These are phyloP conservation scores for Cyclophora albipunctata DNA, from an alignment of 2,888 invertebrate genomes.

Conservation along the genomic window DNA sequence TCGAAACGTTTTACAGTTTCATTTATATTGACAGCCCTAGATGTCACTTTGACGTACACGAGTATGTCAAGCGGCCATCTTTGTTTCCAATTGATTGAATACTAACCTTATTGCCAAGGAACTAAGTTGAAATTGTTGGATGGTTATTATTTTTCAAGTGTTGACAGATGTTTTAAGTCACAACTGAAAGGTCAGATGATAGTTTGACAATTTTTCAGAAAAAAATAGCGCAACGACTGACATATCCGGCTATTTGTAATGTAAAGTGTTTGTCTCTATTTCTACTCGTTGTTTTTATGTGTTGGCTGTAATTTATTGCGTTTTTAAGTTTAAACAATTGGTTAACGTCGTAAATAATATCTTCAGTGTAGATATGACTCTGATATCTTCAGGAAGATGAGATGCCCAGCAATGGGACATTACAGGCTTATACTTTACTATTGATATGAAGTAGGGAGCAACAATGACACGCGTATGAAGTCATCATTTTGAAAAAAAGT, in stretches of 20 bases:
- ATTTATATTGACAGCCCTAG: slow-evolving; percentile 51
- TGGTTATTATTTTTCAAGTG: slow-evolving; percentile 23
- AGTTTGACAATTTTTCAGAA: slow-evolving; percentile 16
- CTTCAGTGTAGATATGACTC: too few relatives aligned
- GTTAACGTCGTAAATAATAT: too few relatives aligned
- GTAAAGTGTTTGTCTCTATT: too few relatives aligned
- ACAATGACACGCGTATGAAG: too few relatives aligned
- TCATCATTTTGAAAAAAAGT: too few relatives aligned
- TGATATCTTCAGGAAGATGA: too few relatives aligned
- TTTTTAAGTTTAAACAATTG: too few relatives aligned
- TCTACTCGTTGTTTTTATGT: too few relatives aligned
- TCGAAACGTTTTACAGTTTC: slow-evolving; percentile 44
- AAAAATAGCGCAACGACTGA: slow-evolving; percentile 14
- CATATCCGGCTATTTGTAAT: slow-evolving; percentile 6
- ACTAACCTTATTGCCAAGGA: not conserved
- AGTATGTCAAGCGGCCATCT: slow-evolving; percentile 20
- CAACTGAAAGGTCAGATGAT: slow-evolving; percentile 21
- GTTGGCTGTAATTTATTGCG: too few relatives aligned
- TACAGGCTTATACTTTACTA: too few relatives aligned
- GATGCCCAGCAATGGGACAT: too few relatives aligned
- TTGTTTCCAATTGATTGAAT: slow-evolving; percentile 10
- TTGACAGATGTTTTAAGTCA: slow-evolving; percentile 31
- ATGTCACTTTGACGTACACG: slow-evolving; percentile 26
- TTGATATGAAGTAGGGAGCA: too few relatives aligned
- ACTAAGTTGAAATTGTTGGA: slow-evolving; percentile 10